Percentiles rank a stretch among this genome's conserved stretches.
These are phyloP conservation scores for Thripadectes ignobilis DNA, from an alignment of 2,797 vertebrate genomes.

Conservation along the genomic window DNA sequence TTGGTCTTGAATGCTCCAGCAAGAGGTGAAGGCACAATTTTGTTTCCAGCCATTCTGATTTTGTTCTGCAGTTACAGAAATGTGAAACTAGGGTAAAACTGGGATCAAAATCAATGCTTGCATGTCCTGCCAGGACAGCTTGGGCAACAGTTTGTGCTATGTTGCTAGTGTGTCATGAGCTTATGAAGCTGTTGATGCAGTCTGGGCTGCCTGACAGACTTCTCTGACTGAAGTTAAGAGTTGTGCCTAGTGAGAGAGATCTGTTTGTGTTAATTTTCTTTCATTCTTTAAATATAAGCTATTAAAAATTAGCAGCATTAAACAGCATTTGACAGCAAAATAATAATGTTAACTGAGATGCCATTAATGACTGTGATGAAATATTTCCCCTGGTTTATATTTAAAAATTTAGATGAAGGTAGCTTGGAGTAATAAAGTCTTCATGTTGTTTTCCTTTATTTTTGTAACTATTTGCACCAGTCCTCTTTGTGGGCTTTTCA, in stretches of 20 bases:
- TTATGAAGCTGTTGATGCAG: conserved; percentile 36
- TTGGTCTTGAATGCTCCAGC: neutral
- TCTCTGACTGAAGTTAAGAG: neutral
- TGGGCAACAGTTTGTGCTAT: neutral
- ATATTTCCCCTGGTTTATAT: neutral
- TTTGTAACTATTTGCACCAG: neutral
- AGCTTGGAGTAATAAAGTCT: neutral
- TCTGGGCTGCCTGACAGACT: conserved; percentile 37
- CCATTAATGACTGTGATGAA: neutral
- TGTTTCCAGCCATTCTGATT: neutral
- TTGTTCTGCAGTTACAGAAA: conserved; percentile 21
- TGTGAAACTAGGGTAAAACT: conserved; percentile 24
- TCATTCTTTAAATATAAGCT: neutral
- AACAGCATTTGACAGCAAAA: neutral
- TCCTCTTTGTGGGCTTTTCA: neutral
- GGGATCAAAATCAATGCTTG: conserved; percentile 33
- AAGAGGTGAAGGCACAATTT: neutral
- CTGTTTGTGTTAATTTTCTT: neutral
- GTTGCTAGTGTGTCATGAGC: conserved; percentile 34
- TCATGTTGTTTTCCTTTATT: neutral
- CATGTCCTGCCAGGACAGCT: conserved; percentile 22
- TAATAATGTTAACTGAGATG: neutral
- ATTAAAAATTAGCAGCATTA: conserved; percentile 5
- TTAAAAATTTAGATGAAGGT: neutral
- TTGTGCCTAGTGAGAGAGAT: neutral